Evolutionary conservation across 2,113 vertebrate species (phyloP), one percentile per base, ranked within the genome.

Genomic region (Hyaena hyaena): DNA sequence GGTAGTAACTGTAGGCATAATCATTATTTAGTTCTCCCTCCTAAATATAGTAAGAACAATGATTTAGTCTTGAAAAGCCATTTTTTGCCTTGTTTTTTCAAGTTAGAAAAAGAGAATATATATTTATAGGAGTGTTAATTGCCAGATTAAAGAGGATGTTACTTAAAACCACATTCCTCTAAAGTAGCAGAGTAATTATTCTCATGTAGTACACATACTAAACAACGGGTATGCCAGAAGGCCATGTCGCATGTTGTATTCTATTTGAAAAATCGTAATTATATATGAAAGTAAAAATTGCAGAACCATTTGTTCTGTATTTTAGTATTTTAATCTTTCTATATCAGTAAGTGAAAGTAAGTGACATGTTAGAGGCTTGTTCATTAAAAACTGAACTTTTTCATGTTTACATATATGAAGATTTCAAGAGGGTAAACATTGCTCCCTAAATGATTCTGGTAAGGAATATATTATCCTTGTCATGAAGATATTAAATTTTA

Each of bases 21-120:
- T 87, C 66, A 74, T 76, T 82, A 31, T 61, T 73, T 31, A 69
- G 26, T 82, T 90, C 2, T 95, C 19, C n/a, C 14, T 55, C 71
- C n/a, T 76, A 77, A 76, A 31, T 68, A 28, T 1, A 35, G 23
- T 63, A 69, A 82, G 68, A 81, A 88, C 74, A 82, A 73, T 28
- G 3, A 68, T 81, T 93, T 45, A 68, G 17, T 19, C 6, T 90
- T 68, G 24, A 39, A 81, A 92, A 79, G 5, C n/a, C 5, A 43
- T 86, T 92, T 80, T n/a, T 63, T 76, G 35, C 35, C 83, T 33
- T 87, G 69, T 76, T 92, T 80, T 94, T 61, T 33, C 48, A 89
- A n/a, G 19, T 94, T 80, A 50, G 7, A 55, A 74, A 76, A 90
- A 16, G 28, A 50, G 31, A 79, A 86, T 39, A 68, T 88, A 9